Base-by-base conservation (phyloP, 2,888 invertebrate genomes). In the Merodon equestris region DNA sequence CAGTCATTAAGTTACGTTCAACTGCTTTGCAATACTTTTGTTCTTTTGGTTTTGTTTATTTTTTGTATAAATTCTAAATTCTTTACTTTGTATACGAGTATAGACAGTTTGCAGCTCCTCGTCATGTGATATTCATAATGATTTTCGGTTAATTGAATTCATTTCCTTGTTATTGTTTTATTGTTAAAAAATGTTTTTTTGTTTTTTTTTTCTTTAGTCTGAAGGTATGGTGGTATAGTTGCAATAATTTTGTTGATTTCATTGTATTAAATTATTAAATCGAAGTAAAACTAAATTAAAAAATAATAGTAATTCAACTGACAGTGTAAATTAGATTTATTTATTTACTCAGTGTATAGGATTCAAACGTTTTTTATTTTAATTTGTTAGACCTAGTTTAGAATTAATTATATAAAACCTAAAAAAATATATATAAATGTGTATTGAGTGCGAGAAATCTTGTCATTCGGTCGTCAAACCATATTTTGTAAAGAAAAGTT, bases 1-100 rank as follows among this genome's bases (percentile, higher is more conserved):
- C 82, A 82, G 82, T 82, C 82, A 67, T 79, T 60, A 77, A 66
- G 67, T 77, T 71, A 72, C 67, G 71, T 82, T 77, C 67, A 81
- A 77, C 81, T 81, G 70, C 70, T 67, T 75, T 71, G 67, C 67
- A 58, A 77, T 67, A 63, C 67, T 51, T 70, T 60, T 40, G 17
- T 70, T 70, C 7, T 34, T 57, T 64, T 70, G n/a, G n/a, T 47
- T 56, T 48, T 36, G 17, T 54, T 61, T 56, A 45, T 18, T 38
- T 45, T 74, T 47, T n/a, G 14, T 44, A 48, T 40, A 27, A 54
- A n/a, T 57, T 27, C 27, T 27, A 44, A 36, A 60, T 51, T 71
- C 51, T 57, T 51, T 45, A 68, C 53, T 34, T 53, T 40, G 58
- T 61, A 57, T 68, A 63, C 54, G 67, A 61, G 45, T 27, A 27